Percentiles rank a stretch among this genome's conserved stretches.
phyloP scores from a whole-genome alignment of 2,113 vertebrate genomes.

The Bos taurus region DNA sequence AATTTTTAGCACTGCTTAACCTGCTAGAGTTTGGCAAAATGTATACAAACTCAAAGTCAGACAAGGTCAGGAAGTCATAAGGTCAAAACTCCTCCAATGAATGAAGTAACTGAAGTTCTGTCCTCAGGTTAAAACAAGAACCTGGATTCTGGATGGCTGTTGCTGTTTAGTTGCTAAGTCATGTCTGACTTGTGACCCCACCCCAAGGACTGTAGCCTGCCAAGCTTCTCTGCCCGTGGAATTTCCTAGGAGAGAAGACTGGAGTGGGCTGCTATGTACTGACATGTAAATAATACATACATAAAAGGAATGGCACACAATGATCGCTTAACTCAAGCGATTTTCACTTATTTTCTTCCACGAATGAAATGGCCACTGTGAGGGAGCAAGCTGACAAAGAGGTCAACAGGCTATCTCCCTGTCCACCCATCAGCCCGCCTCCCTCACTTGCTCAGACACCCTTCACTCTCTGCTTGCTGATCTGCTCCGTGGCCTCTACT shows the following conservation, averaged over 20 bases:
- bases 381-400: background rate
- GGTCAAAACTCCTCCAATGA: background rate
- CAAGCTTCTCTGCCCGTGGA: background rate
- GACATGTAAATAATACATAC: too few relatives aligned
- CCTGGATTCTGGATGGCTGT: background rate
- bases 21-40: background rate
- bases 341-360: background rate
- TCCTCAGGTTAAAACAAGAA: background rate
- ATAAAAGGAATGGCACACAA: background rate
- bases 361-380: background rate
- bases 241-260: background rate
- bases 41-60: background rate
- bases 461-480: background rate
- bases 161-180: background rate
- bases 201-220: background rate
- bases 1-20: background rate
- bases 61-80: background rate
- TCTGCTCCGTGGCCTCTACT: background rate
- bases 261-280: background rate
- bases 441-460: background rate
- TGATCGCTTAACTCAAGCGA: background rate
- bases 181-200: background rate
- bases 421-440: accelerated
- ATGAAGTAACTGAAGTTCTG: background rate
- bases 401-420: accelerated